Conservation (phyloP, 2,113 vertebrate genomes). For the Oxyura jamaicensis region DNA sequence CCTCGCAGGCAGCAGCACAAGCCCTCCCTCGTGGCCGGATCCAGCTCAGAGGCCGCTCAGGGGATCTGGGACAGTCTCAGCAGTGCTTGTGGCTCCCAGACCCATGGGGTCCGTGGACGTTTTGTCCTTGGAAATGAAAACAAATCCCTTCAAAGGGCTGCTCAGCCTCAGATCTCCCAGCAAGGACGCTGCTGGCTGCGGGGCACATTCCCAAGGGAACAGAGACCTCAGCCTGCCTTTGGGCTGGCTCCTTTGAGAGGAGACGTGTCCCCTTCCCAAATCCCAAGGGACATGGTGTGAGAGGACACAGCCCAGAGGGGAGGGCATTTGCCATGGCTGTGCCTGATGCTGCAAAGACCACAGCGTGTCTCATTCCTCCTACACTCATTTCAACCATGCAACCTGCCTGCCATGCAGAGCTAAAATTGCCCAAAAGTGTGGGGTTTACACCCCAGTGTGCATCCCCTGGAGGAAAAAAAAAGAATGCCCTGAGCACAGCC, state of each 20-base stretch:
- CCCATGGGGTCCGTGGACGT: fast-evolving
- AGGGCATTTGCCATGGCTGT: fast-evolving
- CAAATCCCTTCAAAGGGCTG: background rate
- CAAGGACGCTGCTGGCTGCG: fast-evolving
- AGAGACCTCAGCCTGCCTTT: background rate
- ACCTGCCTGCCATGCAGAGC: background rate
- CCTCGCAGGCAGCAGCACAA: background rate
- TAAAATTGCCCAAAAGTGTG: background rate
- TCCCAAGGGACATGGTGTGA: background rate
- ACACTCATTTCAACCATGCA: fast-evolving
- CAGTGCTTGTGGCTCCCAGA: background rate
- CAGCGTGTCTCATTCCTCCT: fast-evolving
- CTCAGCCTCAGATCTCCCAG: background rate
- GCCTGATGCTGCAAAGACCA: background rate
- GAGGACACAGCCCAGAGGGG: background rate
- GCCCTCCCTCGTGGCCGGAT: background rate
- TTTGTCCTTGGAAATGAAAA: background rate
- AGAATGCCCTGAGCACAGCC: fast-evolving
- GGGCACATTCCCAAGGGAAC: background rate
- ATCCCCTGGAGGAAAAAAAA: background rate
- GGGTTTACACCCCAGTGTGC: background rate
- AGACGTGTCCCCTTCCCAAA: background rate
- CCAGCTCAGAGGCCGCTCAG: background rate
- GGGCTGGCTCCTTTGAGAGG: background rate
- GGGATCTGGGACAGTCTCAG: background rate